phyloP scores from a whole-genome alignment of 2,797 vertebrate genomes.

The Nyctalus aviator region DNA sequence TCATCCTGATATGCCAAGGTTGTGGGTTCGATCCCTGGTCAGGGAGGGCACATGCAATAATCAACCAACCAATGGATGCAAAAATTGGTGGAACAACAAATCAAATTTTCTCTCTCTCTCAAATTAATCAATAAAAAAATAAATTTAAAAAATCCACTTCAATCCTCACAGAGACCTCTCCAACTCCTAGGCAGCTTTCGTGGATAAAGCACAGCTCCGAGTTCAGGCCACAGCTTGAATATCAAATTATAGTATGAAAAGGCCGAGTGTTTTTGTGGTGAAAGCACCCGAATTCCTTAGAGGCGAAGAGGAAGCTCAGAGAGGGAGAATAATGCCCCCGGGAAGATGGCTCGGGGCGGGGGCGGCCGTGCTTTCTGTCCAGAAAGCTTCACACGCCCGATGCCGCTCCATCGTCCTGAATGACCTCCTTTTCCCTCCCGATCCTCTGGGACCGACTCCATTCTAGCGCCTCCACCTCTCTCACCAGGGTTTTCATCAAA shows the following conservation, averaged over 20 bases:
- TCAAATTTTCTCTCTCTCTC: neutral
- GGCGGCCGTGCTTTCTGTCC: neutral
- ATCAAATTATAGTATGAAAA: slow-evolving; percentile 77
- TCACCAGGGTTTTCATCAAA: neutral
- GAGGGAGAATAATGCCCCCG: neutral
- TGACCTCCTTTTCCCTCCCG: slow-evolving; percentile 46
- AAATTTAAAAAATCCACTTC: neutral
- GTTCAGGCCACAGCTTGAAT: slow-evolving; percentile 66
- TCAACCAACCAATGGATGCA: neutral
- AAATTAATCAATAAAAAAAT: neutral
- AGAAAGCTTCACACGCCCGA: neutral
- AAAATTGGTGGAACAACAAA: neutral
- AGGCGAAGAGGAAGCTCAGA: slow-evolving; percentile 56
- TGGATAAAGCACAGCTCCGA: slow-evolving; percentile 45
- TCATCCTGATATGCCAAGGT: neutral
- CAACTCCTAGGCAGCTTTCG: slow-evolving; percentile 16
- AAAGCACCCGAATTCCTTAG: slow-evolving; percentile 50
- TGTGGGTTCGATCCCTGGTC: neutral
- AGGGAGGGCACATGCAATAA: neutral
- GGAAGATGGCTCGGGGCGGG: neutral
- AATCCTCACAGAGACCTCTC: neutral
- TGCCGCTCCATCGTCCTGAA: neutral
- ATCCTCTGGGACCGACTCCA: neutral
- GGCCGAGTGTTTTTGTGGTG: slow-evolving; percentile 54
- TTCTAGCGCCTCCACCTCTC: neutral